Evolutionary conservation across 2,113 vertebrate genomes (phyloP).

Genomic region (Kryptolebias marmoratus): DNA sequence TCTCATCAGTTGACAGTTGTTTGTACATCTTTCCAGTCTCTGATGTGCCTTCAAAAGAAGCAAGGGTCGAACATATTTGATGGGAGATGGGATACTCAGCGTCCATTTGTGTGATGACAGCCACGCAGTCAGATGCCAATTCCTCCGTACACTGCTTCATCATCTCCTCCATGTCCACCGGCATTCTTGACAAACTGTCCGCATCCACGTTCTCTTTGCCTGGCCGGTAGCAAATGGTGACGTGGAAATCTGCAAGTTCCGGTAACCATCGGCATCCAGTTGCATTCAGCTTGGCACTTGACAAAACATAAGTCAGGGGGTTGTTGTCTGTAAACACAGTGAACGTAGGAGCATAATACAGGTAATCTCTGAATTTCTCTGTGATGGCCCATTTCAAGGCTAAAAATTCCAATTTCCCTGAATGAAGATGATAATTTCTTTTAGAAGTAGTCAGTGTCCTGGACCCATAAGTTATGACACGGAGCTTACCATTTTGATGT

Average conservation of each 20-base stretch:
- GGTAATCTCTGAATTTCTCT: slow-evolving; percentile 3
- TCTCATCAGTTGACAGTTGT: background rate
- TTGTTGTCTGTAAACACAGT: background rate
- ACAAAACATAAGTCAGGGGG: background rate
- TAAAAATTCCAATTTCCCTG: background rate
- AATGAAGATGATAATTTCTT: background rate
- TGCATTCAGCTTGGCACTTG: background rate
- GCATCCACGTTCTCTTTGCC: background rate
- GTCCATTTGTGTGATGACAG: background rate
- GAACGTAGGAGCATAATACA: background rate
- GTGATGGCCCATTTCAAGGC: background rate
- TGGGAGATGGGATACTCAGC: background rate
- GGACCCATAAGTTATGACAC: background rate
- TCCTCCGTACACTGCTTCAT: background rate
- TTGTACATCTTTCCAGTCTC: background rate
- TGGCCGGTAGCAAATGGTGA: background rate
- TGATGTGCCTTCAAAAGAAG: background rate
- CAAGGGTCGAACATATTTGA: background rate
- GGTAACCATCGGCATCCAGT: background rate
- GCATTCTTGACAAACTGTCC: background rate
- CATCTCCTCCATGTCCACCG: background rate
- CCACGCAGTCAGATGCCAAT: background rate
- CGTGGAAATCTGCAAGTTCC: background rate
- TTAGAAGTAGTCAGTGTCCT: background rate
- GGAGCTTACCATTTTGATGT: background rate